Conservation (phyloP, 2,113 vertebrate genomes). For the Cololabis saira region DNA sequence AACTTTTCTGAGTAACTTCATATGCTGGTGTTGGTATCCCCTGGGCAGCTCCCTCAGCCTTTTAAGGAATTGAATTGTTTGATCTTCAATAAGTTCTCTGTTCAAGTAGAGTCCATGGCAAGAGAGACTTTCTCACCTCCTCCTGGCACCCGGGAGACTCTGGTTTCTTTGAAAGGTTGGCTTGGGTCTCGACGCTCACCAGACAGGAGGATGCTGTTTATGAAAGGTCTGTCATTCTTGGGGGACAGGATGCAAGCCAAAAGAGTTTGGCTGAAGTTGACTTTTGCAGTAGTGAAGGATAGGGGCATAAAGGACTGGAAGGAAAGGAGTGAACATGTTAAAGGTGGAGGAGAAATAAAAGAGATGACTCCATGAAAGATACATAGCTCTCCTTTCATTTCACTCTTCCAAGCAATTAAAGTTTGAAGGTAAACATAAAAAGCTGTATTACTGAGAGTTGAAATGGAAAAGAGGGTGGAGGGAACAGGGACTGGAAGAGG, state of each 20-base stretch:
- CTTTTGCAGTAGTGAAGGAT: no score
- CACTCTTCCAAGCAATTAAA: slow-evolving; percentile 34
- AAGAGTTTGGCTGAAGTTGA: not conserved
- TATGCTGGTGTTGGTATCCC: slow-evolving; percentile 8
- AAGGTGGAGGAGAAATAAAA: slow-evolving; percentile 36
- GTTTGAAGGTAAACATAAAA: slow-evolving; percentile 56
- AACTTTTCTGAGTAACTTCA: slow-evolving; percentile 7
- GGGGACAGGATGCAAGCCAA: slow-evolving; percentile 4
- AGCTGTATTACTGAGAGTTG: slow-evolving; percentile 25
- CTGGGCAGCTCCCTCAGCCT: not conserved
- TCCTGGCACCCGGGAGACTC: slow-evolving; percentile 15
- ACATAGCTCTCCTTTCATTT: slow-evolving; percentile 34
- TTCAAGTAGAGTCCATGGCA: slow-evolving; percentile 29
- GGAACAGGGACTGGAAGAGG: not conserved
- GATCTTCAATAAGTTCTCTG: slow-evolving; percentile 33
- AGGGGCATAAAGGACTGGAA: not conserved
- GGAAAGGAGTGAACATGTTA: slow-evolving; percentile 1
- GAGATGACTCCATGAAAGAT: slow-evolving; percentile 59
- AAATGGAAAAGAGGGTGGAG: not conserved
- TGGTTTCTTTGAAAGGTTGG: slow-evolving; percentile 24
- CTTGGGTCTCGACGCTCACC: not conserved
- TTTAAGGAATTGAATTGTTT: slow-evolving; percentile 61
- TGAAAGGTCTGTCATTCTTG: slow-evolving; percentile 23
- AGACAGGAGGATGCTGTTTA: slow-evolving; percentile 33
- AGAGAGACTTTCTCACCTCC: slow-evolving; percentile 19